Evolutionary conservation across 2,888 invertebrate species (phyloP).

Genomic region (Unio pictorum): DNA sequence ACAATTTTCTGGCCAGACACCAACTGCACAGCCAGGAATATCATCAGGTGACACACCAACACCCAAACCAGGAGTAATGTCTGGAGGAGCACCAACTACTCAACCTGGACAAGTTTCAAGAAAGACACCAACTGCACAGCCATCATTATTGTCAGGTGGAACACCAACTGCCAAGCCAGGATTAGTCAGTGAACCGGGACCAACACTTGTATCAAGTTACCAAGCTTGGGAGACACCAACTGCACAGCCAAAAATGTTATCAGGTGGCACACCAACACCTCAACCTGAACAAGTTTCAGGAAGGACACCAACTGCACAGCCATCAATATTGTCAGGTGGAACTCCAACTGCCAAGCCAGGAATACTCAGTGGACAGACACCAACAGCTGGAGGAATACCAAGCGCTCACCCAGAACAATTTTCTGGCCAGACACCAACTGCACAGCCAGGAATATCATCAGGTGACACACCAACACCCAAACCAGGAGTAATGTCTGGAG

Average conservation of each 20-base stretch:
- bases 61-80: no score
- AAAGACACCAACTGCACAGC: no score
- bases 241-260: no score
- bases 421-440: constrained; percentile 16
- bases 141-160: not conserved
- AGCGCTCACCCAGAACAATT: constrained; percentile 18
- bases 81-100: no score
- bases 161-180: constrained; percentile 24
- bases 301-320: constrained; percentile 20
- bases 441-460: constrained; percentile 12
- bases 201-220: no score
- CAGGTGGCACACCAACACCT: no score
- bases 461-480: not conserved
- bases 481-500: no score
- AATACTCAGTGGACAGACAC: constrained; percentile 6
- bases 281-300: constrained; percentile 4
- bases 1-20: no score
- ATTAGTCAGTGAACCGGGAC: no score
- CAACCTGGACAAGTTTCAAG: no score
- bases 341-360: constrained; percentile 17
- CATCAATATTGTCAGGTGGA: constrained; percentile 26
- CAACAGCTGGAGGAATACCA: constrained; percentile 22
- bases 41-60: constrained; percentile 9
- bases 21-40: constrained; percentile 17
- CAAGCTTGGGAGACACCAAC: no score